These are phyloP conservation scores for Excalfactoria chinensis DNA, from an alignment of 2,113 vertebrate genomes.

Conservation along the genomic window DNA sequence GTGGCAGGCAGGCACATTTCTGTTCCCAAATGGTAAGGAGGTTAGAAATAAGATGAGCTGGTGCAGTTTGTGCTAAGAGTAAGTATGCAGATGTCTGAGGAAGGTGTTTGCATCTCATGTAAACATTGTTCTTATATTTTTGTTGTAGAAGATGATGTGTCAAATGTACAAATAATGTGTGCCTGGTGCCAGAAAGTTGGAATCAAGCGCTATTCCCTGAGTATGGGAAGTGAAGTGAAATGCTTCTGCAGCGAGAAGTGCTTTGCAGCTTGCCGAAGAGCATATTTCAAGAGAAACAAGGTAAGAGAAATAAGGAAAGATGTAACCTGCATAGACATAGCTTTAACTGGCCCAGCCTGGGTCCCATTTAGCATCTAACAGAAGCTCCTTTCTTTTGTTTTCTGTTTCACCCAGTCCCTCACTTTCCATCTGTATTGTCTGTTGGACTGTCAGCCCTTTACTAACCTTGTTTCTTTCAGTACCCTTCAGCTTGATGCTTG, in stretches of 20 bases:
- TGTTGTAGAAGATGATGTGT: conserved; percentile 93
- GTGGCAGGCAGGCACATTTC: background rate
- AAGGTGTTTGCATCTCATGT: conserved; percentile 77
- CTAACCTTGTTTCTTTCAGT: conserved; percentile 65
- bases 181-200: conserved; percentile 99
- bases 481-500: conserved; percentile 65
- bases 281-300: conserved; percentile 99
- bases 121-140: conserved; percentile 83
- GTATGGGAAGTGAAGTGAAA: conserved; percentile 99
- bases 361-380: conserved; percentile 49
- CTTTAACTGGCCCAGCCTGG: background rate
- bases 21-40: background rate
- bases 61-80: conserved; percentile 37
- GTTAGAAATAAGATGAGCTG: background rate
- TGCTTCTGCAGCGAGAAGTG: conserved; percentile 99
- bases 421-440: conserved; percentile 67
- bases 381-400: conserved; percentile 45
- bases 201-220: conserved; percentile 97
- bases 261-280: conserved; percentile 97
- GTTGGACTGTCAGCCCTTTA: conserved; percentile 65
- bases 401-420: conserved; percentile 51
- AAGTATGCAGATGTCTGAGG: conserved; percentile 67
- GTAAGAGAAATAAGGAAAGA: conserved; percentile 83
- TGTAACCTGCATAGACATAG: conserved; percentile 31
- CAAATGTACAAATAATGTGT: conserved; percentile 99